Evolutionary conservation across 2,888 invertebrate genomes (phyloP).

Genomic region (Kuschelorhynchus macadamiae): DNA sequence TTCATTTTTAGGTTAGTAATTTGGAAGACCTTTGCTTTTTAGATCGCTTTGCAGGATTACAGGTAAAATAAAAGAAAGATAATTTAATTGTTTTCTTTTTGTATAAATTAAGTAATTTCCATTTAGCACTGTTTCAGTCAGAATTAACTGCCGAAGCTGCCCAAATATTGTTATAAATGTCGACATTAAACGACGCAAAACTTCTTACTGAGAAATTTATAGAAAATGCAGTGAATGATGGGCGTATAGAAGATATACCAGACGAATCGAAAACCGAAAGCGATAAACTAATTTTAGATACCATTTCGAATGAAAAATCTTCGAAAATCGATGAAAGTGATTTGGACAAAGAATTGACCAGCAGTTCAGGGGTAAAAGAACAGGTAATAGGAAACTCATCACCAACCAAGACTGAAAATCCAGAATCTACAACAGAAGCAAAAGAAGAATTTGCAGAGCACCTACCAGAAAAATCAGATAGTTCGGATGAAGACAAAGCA

Average conservation of each 20-base stretch:
- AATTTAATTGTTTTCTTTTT: no score
- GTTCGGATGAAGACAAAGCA: not conserved
- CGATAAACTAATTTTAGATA: slow-evolving; percentile 20
- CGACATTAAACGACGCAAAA: slow-evolving; percentile 22
- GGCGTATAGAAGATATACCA: not conserved
- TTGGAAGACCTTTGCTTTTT: slow-evolving; percentile 16
- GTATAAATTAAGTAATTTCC: no score
- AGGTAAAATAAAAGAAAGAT: not conserved
- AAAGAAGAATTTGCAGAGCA: not conserved
- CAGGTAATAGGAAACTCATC: slow-evolving; percentile 1
- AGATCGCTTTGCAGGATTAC: not conserved
- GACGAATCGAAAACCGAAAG: slow-evolving; percentile 24
- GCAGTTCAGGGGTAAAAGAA: no score
- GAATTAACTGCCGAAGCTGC: no score
- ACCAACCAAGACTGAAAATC: not conserved
- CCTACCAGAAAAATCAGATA: not conserved
- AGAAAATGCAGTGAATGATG: slow-evolving; percentile 24
- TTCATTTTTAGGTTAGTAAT: slow-evolving; percentile 19
- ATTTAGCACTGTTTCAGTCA: no score
- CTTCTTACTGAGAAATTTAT: slow-evolving; percentile 31
- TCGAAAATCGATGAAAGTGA: slow-evolving; percentile 1
- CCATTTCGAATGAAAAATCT: slow-evolving; percentile 21
- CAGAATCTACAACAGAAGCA: not conserved
- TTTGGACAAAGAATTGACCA: not conserved
- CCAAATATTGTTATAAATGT: slow-evolving; percentile 17